These are phyloP conservation scores for Nebria salina DNA, from an alignment of 2,888 invertebrate species.

Conservation along the genomic window DNA sequence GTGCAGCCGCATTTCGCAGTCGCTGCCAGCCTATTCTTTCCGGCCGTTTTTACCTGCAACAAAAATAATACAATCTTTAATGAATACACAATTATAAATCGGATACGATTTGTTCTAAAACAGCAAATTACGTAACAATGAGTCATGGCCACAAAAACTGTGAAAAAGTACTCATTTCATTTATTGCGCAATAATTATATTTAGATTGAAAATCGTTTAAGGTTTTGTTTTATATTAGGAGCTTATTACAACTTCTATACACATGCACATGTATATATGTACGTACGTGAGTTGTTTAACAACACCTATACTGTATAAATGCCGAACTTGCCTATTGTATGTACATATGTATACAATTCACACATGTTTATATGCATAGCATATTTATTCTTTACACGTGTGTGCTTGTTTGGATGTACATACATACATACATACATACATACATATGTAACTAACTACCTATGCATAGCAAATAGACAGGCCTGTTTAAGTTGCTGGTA, in stretches of 20 bases:
- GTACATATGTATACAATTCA: not conserved
- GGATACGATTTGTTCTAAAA: too few relatives aligned
- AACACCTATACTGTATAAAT: too few relatives aligned
- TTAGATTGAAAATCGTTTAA: not conserved
- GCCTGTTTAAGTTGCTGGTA: not conserved
- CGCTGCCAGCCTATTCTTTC: constrained; percentile 18
- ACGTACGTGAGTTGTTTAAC: not conserved
- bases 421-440: too few relatives aligned
- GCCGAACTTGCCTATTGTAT: too few relatives aligned
- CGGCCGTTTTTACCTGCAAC: constrained; percentile 38
- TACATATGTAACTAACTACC: too few relatives aligned
- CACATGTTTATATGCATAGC: not conserved
- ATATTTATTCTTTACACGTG: not conserved
- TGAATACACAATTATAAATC: too few relatives aligned
- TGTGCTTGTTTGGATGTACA: too few relatives aligned
- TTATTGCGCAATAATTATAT: too few relatives aligned
- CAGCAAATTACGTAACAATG: too few relatives aligned
- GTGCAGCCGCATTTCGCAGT: constrained; percentile 61
- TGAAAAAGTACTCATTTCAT: too few relatives aligned
- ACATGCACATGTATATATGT: not conserved
- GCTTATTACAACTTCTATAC: not conserved
- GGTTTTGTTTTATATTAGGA: not conserved
- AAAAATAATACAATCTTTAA: not conserved
- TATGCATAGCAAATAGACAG: not conserved
- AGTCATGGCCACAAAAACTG: too few relatives aligned